phyloP scores from a whole-genome alignment of 2,113 vertebrate species.

The Halcyon malimbica region DNA sequence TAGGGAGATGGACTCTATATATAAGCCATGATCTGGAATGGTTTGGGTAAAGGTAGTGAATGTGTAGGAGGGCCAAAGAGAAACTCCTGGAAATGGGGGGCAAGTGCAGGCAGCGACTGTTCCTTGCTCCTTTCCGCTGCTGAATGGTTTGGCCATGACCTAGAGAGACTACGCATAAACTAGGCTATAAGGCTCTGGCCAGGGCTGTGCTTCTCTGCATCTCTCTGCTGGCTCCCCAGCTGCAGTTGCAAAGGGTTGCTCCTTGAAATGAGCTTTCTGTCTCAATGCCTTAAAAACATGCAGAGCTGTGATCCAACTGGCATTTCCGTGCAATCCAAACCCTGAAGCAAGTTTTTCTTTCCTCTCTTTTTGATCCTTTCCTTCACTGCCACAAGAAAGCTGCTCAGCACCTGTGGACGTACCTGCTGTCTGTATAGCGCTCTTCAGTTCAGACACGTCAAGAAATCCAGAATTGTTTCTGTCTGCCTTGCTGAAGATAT shows the following conservation, averaged over 20 bases:
- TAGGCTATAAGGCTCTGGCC: neutral
- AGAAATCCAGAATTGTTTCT: slow-evolving; percentile 65
- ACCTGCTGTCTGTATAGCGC: slow-evolving; percentile 59
- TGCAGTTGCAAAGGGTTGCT: neutral
- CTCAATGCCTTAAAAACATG: neutral
- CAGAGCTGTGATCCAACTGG: neutral
- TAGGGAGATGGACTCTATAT: no score
- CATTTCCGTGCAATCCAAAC: neutral
- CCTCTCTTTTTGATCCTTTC: neutral
- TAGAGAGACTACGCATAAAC: neutral
- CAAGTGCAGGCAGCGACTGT: neutral
- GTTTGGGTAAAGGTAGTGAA: no score
- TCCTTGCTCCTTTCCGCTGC: neutral
- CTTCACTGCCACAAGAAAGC: neutral
- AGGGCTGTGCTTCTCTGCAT: neutral
- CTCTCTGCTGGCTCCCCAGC: neutral
- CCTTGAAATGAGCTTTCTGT: neutral
- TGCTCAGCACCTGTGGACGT: neutral
- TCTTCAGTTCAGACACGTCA: slow-evolving; percentile 44
- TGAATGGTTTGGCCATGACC: neutral
- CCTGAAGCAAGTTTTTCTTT: neutral
- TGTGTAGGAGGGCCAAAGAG: neutral
- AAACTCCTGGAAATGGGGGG: neutral
- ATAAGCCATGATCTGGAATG: no score
- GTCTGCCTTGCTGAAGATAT: slow-evolving; percentile 66